phyloP scores from a whole-genome alignment of 2,888 invertebrate genomes.

The Nephrotoma flavescens region DNA sequence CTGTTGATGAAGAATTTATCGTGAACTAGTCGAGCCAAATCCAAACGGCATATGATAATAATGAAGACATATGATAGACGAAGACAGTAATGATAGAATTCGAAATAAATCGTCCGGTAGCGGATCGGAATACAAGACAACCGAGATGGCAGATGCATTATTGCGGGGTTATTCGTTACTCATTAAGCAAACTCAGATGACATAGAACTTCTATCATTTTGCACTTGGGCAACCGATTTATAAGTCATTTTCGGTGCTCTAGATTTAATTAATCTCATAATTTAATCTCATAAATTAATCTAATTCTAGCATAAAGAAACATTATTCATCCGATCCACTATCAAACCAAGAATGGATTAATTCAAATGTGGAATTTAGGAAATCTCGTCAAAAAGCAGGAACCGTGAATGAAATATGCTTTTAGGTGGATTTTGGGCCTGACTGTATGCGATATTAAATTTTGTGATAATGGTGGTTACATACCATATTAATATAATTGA shows the following conservation, averaged over 20 bases:
- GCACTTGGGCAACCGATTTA: not conserved
- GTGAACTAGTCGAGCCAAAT: too few relatives aligned
- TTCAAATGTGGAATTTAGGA: slow-evolving; percentile 41
- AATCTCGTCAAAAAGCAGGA: not conserved
- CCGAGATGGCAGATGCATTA: not conserved
- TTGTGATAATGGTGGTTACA: slow-evolving; percentile 56
- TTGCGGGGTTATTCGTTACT: not conserved
- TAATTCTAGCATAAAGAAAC: not conserved
- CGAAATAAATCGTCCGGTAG: not conserved
- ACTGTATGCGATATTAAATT: slow-evolving; percentile 46
- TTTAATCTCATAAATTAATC: not conserved
- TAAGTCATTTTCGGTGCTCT: not conserved
- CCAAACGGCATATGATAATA: slow-evolving; percentile 4
- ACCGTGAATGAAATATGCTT: slow-evolving; percentile 37
- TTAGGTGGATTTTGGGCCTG: slow-evolving; percentile 41
- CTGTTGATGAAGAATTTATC: too few relatives aligned
- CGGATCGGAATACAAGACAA: not conserved
- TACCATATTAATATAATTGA: slow-evolving; percentile 15
- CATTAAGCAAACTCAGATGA: not conserved
- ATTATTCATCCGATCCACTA: too few relatives aligned
- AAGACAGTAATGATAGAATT: not conserved
- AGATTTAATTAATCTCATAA: too few relatives aligned
- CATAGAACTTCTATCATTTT: not conserved
- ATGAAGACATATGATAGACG: slow-evolving; percentile 5
- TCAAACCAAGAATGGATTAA: slow-evolving; percentile 29